phyloP scores from a whole-genome alignment of 2,797 vertebrate species.

The Euphonia xanthogaster region DNA sequence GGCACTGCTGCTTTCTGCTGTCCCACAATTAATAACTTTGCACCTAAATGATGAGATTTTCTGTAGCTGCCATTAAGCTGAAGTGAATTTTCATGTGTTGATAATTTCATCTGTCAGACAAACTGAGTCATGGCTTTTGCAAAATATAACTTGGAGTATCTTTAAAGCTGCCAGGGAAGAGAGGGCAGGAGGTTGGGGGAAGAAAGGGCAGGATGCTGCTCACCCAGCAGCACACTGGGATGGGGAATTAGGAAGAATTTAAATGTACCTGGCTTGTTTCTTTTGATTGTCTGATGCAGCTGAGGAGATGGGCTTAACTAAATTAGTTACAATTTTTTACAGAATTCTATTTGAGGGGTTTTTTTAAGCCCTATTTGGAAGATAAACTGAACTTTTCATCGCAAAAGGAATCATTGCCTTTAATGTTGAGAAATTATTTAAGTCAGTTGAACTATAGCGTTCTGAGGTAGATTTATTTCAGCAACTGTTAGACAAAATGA shows the following conservation, averaged over 20 bases:
- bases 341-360: rapidly evolving
- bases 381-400: neutral
- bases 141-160: neutral
- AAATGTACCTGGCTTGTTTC: neutral
- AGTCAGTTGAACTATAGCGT: neutral
- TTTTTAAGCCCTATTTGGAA: neutral
- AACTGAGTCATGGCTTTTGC: neutral
- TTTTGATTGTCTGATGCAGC: neutral
- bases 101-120: neutral
- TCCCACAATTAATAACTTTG: neutral
- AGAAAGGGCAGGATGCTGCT: neutral
- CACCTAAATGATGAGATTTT: neutral
- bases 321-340: too few species aligned
- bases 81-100: neutral
- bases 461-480: neutral
- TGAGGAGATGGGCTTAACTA: too few species aligned
- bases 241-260: neutral
- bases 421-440: neutral
- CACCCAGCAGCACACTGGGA: neutral
- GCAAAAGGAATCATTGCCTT: neutral
- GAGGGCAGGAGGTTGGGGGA: neutral
- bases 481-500: neutral
- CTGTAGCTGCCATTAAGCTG: neutral
- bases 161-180: neutral
- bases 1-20: neutral